These are phyloP conservation scores for Xenopus tropicalis DNA, from an alignment of 2,113 vertebrate genomes.

Conservation along the genomic window DNA sequence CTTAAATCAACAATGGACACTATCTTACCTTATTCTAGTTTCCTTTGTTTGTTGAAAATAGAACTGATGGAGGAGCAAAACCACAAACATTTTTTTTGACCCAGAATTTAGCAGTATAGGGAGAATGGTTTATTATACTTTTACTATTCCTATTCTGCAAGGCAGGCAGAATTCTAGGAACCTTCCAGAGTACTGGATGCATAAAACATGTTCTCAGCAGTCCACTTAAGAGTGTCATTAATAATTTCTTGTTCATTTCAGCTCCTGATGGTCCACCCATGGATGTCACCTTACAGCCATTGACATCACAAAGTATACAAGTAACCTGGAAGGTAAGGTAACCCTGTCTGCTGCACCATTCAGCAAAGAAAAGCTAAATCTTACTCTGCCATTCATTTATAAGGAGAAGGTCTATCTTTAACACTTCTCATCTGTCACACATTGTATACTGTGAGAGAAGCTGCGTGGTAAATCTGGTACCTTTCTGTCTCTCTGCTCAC, in stretches of 20 bases:
- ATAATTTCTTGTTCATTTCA: conserved; percentile 47
- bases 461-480: background rate
- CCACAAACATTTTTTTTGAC: too few species aligned
- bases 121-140: too few species aligned
- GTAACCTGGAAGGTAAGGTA: conserved; percentile 93
- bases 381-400: background rate
- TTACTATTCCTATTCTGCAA: background rate
- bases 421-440: background rate
- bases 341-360: background rate
- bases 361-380: background rate
- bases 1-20: too few species aligned
- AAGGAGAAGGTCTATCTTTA: background rate
- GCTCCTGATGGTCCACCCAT: conserved; percentile 94
- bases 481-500: too few species aligned
- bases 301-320: conserved; percentile 95
- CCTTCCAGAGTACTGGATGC: background rate
- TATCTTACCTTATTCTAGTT: too few species aligned
- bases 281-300: conserved; percentile 90
- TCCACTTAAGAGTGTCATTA: background rate
- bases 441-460: background rate
- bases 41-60: too few species aligned
- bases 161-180: background rate
- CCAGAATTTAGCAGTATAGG: too few species aligned
- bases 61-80: too few species aligned
- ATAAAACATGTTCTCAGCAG: background rate